Evolutionary conservation across 2,888 invertebrate species (phyloP).

Genomic region (Caenorhabditis uteleia): DNA sequence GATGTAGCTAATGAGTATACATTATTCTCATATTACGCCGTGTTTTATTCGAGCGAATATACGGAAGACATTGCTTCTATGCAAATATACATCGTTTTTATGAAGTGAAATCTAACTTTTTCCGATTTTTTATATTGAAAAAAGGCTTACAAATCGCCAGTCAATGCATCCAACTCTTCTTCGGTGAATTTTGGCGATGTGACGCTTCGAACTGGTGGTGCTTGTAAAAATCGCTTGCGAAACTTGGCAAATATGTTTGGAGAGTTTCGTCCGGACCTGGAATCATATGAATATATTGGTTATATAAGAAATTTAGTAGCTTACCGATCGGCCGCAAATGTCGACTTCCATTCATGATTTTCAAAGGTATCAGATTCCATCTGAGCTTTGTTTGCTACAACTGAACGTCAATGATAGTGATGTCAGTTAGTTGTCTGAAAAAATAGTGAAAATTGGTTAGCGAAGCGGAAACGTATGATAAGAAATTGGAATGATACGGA

Average conservation of each 20-base stretch:
- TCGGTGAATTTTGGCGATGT: conserved; percentile 30
- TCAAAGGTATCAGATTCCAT: conserved; percentile 17
- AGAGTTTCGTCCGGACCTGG: conserved; percentile 19
- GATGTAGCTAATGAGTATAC: too few relatives aligned
- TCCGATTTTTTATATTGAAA: conserved; percentile 1
- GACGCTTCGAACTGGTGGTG: conserved; percentile 31
- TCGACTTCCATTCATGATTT: conserved; percentile 25
- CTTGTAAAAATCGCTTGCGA: conserved; percentile 16
- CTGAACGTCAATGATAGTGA: too few relatives aligned
- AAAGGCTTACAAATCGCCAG: conserved; percentile 23
- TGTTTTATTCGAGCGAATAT: not conserved
- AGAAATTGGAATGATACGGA: too few relatives aligned
- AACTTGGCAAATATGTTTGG: conserved; percentile 29
- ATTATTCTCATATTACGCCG: too few relatives aligned
- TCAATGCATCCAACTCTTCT: conserved; percentile 31
- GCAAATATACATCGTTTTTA: not conserved
- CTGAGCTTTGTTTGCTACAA: too few relatives aligned
- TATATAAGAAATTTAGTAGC: not conserved
- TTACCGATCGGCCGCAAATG: conserved; percentile 15
- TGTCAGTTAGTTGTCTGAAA: too few relatives aligned
- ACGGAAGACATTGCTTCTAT: not conserved
- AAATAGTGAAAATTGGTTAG: too few relatives aligned
- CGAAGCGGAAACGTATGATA: too few relatives aligned
- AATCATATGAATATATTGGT: not conserved
- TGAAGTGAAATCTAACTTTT: not conserved